Evolutionary conservation across 2,888 invertebrate genomes (phyloP).

Genomic region (Pharmacophagus antenor): DNA sequence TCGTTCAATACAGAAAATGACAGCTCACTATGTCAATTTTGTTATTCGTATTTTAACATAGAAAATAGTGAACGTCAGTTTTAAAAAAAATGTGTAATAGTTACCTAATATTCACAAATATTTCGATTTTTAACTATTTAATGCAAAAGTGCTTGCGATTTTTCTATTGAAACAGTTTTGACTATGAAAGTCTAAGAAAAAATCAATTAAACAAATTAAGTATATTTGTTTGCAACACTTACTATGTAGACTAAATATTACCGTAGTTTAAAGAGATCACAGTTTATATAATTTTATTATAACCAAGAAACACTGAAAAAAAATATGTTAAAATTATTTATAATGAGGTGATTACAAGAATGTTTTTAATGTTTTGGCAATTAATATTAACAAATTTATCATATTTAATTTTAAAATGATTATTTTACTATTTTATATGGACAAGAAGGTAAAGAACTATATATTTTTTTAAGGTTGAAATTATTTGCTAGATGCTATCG

Average conservation of each 20-base stretch:
- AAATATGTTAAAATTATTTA: too few species aligned
- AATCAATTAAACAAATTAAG: neutral
- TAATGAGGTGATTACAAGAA: too few species aligned
- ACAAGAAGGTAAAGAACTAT: too few species aligned
- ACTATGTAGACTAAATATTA: neutral
- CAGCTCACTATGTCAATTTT: conserved; percentile 73
- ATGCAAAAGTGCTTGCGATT: too few species aligned
- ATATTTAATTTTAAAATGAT: too few species aligned
- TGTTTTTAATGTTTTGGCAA: too few species aligned
- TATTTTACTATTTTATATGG: too few species aligned
- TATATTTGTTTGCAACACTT: neutral
- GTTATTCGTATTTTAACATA: conserved; percentile 46
- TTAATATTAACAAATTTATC: too few species aligned
- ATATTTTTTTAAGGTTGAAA: too few species aligned
- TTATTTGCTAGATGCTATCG: too few species aligned
- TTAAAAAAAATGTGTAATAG: neutral
- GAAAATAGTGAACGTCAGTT: conserved; percentile 37
- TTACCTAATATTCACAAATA: neutral
- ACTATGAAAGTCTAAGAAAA: neutral
- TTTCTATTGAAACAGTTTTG: too few species aligned
- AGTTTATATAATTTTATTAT: neutral
- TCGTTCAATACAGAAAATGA: conserved; percentile 70
- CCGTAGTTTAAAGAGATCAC: neutral
- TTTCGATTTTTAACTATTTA: neutral
- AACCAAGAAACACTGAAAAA: too few species aligned